Evolutionary conservation across 2,888 invertebrate species (phyloP), one percentile per base, ranked within the genome.

Genomic region (Lomographa bimaculata): DNA sequence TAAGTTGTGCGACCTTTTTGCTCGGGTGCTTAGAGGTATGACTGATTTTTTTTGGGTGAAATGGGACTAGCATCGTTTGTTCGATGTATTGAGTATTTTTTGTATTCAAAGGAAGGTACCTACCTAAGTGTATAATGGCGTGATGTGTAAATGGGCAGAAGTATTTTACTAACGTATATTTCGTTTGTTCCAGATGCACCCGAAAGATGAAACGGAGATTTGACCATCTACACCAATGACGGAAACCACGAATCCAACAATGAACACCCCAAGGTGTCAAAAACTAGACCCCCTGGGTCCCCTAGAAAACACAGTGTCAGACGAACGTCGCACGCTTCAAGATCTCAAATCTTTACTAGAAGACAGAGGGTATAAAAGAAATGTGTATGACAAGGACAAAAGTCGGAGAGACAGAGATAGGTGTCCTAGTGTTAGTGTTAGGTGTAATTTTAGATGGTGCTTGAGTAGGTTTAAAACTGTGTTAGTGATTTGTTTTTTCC

Each of bases 281-380:
- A 62, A 60, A 45, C 52, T 58, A 34, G 68, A 65, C 37, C 84
- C 83, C 5, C 61, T 79, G 53, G 79, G 78, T 52, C 84, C 83
- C 5, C 61, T 79, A 54, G 79, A 78, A 52, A 84, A 80, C 54
- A 75, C 75, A 29, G 71, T 75, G 35, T 72, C 75, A 29, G 71
- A 58, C 61, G 42, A 74, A 71, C 46, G 47, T 14, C 27, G 77
- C 30, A 23, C 32, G 50, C 69, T 85, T 35, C 71, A 78, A 69
- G 80, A 87, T 63, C 80, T 85, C 46, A 89, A 81, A 82, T 74
- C 77, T 5, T 69, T 85, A 46, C 53, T 87, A 60, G 86, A 87
- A 71, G 89, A 89, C 50, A 85, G 89, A 89, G 89, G 87, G 49
- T 75, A 71, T 37, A 68, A 49, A 29, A 51, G 54, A 45, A 54